A percentile compares a stretch with the other conserved stretches of the same genome.
Conservation (phyloP, 2,888 invertebrate genomes). For the Sturmia bella region DNA sequence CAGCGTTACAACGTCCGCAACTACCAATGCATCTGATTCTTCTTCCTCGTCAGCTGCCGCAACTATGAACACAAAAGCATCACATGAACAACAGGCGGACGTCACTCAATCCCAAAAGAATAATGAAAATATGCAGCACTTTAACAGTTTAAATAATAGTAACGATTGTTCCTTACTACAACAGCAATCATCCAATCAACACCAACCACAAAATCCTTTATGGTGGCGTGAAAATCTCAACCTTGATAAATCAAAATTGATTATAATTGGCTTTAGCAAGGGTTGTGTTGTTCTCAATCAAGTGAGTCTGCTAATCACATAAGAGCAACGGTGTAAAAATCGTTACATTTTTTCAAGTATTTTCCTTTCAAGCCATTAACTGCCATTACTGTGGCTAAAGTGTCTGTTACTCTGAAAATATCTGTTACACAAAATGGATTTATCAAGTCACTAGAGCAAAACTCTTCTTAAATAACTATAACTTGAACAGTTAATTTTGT, state of each 20-base stretch:
- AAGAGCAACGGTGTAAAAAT: conserved; percentile 79
- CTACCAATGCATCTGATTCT: conserved; percentile 42
- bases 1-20: conserved; percentile 43
- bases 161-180: conserved; percentile 70
- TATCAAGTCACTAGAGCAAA: too few species aligned
- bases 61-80: conserved; percentile 47
- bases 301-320: conserved; percentile 79
- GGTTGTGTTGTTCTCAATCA: conserved; percentile 96
- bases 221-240: conserved; percentile 85
- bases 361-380: not conserved
- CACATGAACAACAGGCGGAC: conserved; percentile 52
- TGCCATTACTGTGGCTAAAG: too few species aligned
- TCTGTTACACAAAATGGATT: too few species aligned
- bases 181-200: conserved; percentile 63
- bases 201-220: conserved; percentile 80
- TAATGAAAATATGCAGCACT: conserved; percentile 71
- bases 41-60: conserved; percentile 53
- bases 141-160: conserved; percentile 71
- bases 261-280: conserved; percentile 93
- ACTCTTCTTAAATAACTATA: too few species aligned
- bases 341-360: conserved; percentile 71
- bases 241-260: conserved; percentile 84
- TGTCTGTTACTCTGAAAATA: too few species aligned
- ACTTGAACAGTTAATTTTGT: too few species aligned
- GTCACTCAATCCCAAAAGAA: conserved; percentile 64